Conservation (phyloP, 2,797 vertebrate species). For the Antrozous pallidus region DNA sequence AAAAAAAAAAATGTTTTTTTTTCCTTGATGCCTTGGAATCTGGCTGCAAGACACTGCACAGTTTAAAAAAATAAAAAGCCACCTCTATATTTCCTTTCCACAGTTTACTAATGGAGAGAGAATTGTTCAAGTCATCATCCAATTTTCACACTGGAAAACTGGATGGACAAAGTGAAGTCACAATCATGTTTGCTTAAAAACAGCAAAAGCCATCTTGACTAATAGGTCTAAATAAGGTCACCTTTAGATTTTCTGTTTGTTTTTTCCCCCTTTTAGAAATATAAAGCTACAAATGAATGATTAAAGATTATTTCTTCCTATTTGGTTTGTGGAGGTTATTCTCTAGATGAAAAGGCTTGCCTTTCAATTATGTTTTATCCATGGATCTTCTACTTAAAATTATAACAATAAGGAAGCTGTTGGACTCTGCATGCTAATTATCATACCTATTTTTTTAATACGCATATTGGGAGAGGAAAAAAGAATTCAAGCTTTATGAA, state of each 20-base stretch:
- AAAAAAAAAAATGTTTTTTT: conserved; percentile 35
- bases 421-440: conserved; percentile 59
- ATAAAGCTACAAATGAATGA: conserved; percentile 68
- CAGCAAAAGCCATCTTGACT: conserved; percentile 88
- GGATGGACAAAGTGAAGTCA: conserved; percentile 89
- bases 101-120: conserved; percentile 95
- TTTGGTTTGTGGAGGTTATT: conserved; percentile 75
- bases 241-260: conserved; percentile 84
- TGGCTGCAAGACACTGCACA: conserved; percentile 86
- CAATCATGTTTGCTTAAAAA: conserved; percentile 94
- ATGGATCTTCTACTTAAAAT: conserved; percentile 68
- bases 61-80: conserved; percentile 85
- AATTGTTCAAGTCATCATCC: conserved; percentile 93
- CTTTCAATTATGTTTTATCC: conserved; percentile 73
- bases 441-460: conserved; percentile 11
- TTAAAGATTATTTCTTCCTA: conserved; percentile 71
- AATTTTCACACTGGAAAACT: conserved; percentile 95
- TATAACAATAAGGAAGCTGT: conserved; percentile 55
- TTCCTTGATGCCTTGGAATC: conserved; percentile 83
- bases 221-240: conserved; percentile 95
- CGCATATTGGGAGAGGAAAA: neutral
- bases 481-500: conserved; percentile 57
- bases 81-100: conserved; percentile 94
- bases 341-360: conserved; percentile 67
- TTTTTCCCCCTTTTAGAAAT: conserved; percentile 58